Evolutionary conservation across 2,888 invertebrate species (phyloP), one percentile per base, ranked within the genome.

Genomic region (Parnassius apollo): DNA sequence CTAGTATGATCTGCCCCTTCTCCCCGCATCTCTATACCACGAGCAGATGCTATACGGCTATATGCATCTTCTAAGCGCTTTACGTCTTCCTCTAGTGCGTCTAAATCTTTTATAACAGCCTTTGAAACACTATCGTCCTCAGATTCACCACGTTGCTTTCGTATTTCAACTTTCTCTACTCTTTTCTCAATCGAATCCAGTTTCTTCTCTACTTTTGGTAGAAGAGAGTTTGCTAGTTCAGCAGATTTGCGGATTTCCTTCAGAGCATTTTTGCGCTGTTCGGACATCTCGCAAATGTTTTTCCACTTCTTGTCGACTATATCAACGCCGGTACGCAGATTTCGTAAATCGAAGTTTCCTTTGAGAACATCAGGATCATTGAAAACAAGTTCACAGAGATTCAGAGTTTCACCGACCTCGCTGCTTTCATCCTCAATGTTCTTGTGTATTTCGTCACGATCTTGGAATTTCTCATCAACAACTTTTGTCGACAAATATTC

Each of bases 231-330:
- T 2, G 95, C 82, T 1, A 93, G 80, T 63, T 96, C 95, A 63
- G 94, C 94, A 0, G 94, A 92, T 79, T 95, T 96, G 3, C 87
- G 85, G 11, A 89, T 77, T 65, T 91, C 90, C 62, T 83, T 86
- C 1, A 91, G 77, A 0, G 84, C 77, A 9, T 75, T 81, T 69
- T 90, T 91, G 2, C 95, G 92, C 61, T 95, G 95, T 8, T 95
- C 94, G 0, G 96, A 96, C 76, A 94, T 92, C 2, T 94, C 93
- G 75, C 96, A 96, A 2, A 96, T 94, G 52, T 93, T 93, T 73
- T 95, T 96, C 97, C 97, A 97, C 67, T 96, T 93, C 76, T 94
- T 94, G 73, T 96, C 96, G 11, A 97, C 88, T 63, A 94, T 94
- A 59, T 95, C 94, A 58, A 95, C 93, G 0, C 95, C 94, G 0